Evolutionary conservation across 2,888 invertebrate genomes (phyloP).

Genomic region (Brachylomia viminalis): DNA sequence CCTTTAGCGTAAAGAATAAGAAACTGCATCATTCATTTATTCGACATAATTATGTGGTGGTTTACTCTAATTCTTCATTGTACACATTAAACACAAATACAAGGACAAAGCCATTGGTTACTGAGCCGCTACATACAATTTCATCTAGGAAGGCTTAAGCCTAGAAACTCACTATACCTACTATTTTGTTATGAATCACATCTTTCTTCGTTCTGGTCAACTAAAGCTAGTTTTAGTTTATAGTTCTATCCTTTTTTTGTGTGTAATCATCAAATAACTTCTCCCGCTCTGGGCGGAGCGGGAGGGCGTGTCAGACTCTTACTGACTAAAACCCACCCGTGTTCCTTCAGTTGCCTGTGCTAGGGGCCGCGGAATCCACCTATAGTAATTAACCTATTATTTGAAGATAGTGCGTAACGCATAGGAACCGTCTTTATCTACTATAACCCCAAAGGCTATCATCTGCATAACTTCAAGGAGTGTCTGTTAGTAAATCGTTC

Average conservation of each 20-base stretch:
- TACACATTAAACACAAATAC: not conserved
- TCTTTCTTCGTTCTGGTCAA: not conserved
- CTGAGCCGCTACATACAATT: not conserved
- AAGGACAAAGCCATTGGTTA: not conserved
- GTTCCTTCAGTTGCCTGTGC: too few species aligned
- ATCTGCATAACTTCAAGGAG: slow-evolving; percentile 32
- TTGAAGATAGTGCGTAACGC: not conserved
- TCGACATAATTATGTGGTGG: not conserved
- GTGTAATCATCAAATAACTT: too few species aligned
- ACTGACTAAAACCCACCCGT: too few species aligned
- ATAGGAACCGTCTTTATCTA: slow-evolving; percentile 15
- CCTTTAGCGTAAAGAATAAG: not conserved
- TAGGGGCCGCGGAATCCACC: too few species aligned
- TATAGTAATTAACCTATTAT: not conserved
- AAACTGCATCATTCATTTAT: not conserved
- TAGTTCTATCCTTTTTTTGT: not conserved
- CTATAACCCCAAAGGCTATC: slow-evolving; percentile 45
- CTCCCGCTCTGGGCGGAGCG: too few species aligned
- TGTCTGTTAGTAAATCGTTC: slow-evolving; percentile 34
- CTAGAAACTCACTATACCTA: not conserved
- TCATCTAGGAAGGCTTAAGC: not conserved
- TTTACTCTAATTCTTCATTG: not conserved
- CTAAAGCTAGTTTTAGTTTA: not conserved
- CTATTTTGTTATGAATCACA: not conserved
- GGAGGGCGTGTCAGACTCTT: too few species aligned